Evolutionary conservation across 2,888 invertebrate species (phyloP), one percentile per base, ranked within the genome.

Genomic region (Caenorhabditis virilis): DNA sequence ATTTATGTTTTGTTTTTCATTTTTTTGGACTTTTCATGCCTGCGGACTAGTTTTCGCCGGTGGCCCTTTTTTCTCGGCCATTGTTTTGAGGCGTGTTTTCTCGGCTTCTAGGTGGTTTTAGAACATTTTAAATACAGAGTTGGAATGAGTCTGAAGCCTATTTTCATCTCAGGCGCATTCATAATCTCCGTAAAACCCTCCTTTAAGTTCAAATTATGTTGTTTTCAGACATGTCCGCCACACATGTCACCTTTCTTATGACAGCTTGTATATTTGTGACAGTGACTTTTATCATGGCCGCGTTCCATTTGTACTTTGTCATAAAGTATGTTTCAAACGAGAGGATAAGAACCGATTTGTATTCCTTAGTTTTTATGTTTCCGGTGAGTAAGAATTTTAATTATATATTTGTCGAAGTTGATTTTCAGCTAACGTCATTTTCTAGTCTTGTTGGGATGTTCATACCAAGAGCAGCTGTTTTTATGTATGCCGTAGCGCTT

Each of bases 371-470:
- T 6, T 77, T 79, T 43, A 78, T 81, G 78, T 74, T 65, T 57
- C 80, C 81, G 42, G 80, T 79, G 26, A 69, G 72, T 65, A 4
- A 16, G 11, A 18, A 18, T 48, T 23, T 23, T 47, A 20, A 30
- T 30, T 9, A 5, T 11, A 39, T 5, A 5, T 18, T 39, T 11
- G 11, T 16, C 9, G 7, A 6, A 6, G 11, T 18, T 18, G 16
- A 18, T 20, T 61, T 76, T 36, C 53, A 79, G 80, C 65, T 82
- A 22, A 71, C 78, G 23, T 67, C 78, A 2, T 46, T 77, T 13
- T 81, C 79, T 46, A 77, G 78, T 41, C 48, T 76, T 1, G 58
- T 77, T 2, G 82, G 82, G 30, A 80, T 82, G 82, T 73, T 80
- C 43, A 67, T 82, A 6, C 82, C 82, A 1, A 54, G 82, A 22